phyloP scores from a whole-genome alignment of 1,140 invertebrate genomes.

The Bombus cullumanus region DNA sequence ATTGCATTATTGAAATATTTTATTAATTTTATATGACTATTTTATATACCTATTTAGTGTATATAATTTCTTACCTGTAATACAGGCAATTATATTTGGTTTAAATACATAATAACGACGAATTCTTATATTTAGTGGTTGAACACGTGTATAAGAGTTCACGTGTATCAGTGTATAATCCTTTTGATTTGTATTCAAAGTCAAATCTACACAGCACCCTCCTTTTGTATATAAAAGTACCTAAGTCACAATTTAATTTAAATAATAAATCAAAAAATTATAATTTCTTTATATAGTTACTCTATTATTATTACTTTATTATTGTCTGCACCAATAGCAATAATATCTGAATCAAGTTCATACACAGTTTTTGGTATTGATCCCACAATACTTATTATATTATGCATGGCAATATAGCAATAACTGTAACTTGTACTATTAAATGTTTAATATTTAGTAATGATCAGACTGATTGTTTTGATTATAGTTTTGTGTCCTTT shows the following conservation, averaged over 20 bases:
- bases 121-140: constrained; percentile 43
- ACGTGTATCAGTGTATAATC: constrained; percentile 2
- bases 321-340: constrained; percentile 37
- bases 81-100: constrained; percentile 53
- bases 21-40: constrained; percentile 8
- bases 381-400: constrained; percentile 24
- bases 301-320: constrained; percentile 22
- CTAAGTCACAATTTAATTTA: constrained; percentile 33
- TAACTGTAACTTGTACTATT: constrained; percentile 63
- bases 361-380: neutral
- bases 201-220: constrained; percentile 44
- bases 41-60: neutral
- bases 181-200: neutral
- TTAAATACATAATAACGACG: constrained; percentile 61
- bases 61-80: constrained; percentile 49
- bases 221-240: constrained; percentile 53
- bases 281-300: neutral
- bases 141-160: neutral
- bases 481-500: neutral
- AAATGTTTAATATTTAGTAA: constrained; percentile 33
- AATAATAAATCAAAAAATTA: neutral
- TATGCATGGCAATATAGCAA: constrained; percentile 38
- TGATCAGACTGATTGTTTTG: neutral
- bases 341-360: constrained; percentile 10
- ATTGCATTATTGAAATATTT: constrained; percentile 14